A percentile compares a stretch with the other conserved stretches of the same genome.
Evolutionary conservation across 1,140 invertebrate species (phyloP).

Genomic region (Leptinotarsa texana): DNA sequence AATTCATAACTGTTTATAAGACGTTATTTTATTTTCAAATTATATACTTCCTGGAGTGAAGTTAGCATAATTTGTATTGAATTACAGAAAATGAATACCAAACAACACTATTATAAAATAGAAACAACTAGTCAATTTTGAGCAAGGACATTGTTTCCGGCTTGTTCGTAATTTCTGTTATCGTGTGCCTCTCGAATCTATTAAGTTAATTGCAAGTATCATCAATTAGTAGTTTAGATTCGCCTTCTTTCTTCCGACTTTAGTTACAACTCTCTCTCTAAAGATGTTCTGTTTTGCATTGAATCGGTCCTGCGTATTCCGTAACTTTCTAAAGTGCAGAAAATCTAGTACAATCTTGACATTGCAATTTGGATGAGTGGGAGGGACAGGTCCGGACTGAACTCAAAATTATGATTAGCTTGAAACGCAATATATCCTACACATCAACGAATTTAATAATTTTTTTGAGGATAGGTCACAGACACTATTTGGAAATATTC

Average conservation of each 20-base stretch:
- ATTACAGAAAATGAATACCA: too few relatives aligned
- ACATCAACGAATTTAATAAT: too few relatives aligned
- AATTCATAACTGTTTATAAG: too few relatives aligned
- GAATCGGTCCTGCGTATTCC: neutral
- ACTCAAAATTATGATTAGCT: neutral
- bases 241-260: neutral
- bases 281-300: conserved; percentile 6
- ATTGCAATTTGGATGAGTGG: conserved; percentile 16
- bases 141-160: neutral
- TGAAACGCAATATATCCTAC: too few relatives aligned
- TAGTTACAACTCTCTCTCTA: neutral
- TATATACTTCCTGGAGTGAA: too few relatives aligned
- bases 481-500: too few relatives aligned
- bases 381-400: neutral
- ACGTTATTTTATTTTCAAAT: too few relatives aligned
- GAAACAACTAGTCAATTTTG: neutral
- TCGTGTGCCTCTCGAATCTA: neutral
- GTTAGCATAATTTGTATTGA: too few relatives aligned
- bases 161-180: neutral
- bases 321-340: conserved; percentile 14
- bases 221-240: neutral
- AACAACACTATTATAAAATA: too few relatives aligned
- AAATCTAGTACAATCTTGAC: conserved; percentile 11
- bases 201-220: neutral
- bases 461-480: too few relatives aligned